Evolutionary conservation across 2,113 vertebrate species (phyloP).

Genomic region (Pogonocichla stellata): DNA sequence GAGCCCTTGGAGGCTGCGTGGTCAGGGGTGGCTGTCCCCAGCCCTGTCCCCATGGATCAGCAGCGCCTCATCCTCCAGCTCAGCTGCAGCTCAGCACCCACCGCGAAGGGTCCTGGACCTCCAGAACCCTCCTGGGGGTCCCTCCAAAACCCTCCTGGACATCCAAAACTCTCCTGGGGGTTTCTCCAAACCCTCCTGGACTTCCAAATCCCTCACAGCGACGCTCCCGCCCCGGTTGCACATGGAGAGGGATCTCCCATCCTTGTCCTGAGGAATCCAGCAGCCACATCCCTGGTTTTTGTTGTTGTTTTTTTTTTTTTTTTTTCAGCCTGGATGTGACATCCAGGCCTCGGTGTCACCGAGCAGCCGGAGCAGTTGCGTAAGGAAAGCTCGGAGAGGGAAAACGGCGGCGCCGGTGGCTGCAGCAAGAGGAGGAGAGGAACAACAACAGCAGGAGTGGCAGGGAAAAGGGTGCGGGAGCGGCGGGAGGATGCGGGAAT

Average conservation of each 20-base stretch:
- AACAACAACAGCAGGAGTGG: not conserved
- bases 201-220: not conserved
- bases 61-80: not conserved
- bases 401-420: not conserved
- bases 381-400: not conserved
- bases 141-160: not conserved
- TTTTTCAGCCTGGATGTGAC: not conserved
- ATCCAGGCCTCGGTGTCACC: not conserved
- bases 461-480: not conserved
- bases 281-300: not conserved
- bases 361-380: not conserved
- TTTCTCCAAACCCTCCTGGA: accelerated
- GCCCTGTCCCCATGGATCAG: not conserved
- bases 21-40: not conserved
- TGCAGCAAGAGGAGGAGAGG: not conserved
- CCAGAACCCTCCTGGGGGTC: too few relatives aligned
- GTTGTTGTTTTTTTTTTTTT: too few relatives aligned
- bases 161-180: not conserved
- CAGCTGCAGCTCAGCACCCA: not conserved
- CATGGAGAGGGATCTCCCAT: not conserved
- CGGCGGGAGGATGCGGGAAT: not conserved
- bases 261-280: accelerated
- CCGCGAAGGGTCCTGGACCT: not conserved
- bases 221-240: not conserved
- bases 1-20: not conserved